These are phyloP conservation scores for Crambe crambe DNA, from an alignment of 37 sponge, comb jelly and placozoan genomes.

Conservation along the genomic window DNA sequence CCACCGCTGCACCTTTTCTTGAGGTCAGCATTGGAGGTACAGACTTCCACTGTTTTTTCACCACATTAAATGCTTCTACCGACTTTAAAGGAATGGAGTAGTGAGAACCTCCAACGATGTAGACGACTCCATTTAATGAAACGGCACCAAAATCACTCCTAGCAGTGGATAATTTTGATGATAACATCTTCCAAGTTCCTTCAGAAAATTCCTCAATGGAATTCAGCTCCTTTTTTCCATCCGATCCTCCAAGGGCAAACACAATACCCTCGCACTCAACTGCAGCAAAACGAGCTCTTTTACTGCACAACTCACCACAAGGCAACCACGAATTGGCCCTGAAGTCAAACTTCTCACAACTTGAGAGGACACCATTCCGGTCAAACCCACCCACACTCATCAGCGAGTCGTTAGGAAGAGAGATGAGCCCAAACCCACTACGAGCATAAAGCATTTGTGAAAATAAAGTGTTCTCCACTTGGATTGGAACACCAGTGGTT, in stretches of 20 bases:
- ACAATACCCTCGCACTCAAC: constrained; percentile 14
- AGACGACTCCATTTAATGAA: constrained; percentile 22
- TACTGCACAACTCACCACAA: not conserved
- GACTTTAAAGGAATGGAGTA: constrained; percentile 39
- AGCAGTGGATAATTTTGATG: constrained; percentile 12
- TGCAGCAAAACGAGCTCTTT: constrained; percentile 51
- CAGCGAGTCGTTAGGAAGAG: constrained; percentile 17
- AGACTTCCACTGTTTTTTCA: constrained; percentile 1
- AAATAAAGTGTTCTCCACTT: constrained; percentile 1
- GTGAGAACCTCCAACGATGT: constrained; percentile 44
- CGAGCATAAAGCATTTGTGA: constrained; percentile 44
- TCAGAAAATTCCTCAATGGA: constrained; percentile 33
- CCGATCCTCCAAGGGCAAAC: constrained; percentile 74
- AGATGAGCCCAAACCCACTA: constrained; percentile 53
- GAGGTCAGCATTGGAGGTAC: constrained; percentile 45
- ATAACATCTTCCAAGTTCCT: constrained; percentile 18
- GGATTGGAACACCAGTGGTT: constrained; percentile 58
- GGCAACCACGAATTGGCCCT: constrained; percentile 39
- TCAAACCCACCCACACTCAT: constrained; percentile 73
- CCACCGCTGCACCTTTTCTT: constrained; percentile 43
- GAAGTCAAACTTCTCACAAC: constrained; percentile 38
- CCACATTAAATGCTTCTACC: constrained; percentile 16
- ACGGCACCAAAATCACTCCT: constrained; percentile 52
- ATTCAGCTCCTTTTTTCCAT: constrained; percentile 53
- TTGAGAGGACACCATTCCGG: constrained; percentile 45